Conservation (phyloP, 2,797 vertebrate species). For the Chromobotia macracanthus region DNA sequence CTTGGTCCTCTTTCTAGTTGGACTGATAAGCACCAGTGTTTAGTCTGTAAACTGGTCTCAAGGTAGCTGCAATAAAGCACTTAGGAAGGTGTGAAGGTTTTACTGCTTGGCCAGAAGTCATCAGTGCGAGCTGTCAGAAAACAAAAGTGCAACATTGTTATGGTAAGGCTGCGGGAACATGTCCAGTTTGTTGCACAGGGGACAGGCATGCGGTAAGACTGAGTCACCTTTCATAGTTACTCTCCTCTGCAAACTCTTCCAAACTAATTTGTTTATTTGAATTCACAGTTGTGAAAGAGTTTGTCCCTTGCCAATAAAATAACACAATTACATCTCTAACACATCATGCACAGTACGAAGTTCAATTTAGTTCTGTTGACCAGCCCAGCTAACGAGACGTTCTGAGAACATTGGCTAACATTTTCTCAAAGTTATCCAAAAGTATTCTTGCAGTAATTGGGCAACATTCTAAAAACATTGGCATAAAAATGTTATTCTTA, state of each 20-base stretch:
- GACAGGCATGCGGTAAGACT: constrained; percentile 69
- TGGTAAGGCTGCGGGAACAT: constrained; percentile 66
- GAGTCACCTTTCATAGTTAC: constrained; percentile 62
- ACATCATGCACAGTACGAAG: constrained; percentile 43
- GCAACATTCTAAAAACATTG: no score
- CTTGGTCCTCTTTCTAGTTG: constrained; percentile 58
- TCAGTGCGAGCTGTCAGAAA: constrained; percentile 53
- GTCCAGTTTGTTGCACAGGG: constrained; percentile 63
- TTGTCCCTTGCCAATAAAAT: constrained; percentile 51
- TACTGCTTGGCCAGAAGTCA: constrained; percentile 60
- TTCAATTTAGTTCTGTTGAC: constrained; percentile 50
- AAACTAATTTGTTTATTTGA: constrained; percentile 52
- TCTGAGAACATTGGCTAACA: no score
- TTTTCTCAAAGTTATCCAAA: no score
- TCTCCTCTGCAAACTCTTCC: constrained; percentile 58
- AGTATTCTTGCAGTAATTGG: no score
- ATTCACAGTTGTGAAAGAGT: constrained; percentile 53
- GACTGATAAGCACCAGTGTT: constrained; percentile 68
- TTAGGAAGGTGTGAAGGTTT: constrained; percentile 60
- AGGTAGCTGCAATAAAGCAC: constrained; percentile 62
- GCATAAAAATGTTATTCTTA: no score
- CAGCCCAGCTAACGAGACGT: constrained; percentile 9
- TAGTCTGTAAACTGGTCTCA: constrained; percentile 64
- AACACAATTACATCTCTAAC: constrained; percentile 51
- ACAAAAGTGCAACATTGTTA: constrained; percentile 63